Percentiles rank a stretch among this genome's conserved stretches.
phyloP scores from a whole-genome alignment of 1,140 invertebrate genomes.

The Sinella curviseta region DNA sequence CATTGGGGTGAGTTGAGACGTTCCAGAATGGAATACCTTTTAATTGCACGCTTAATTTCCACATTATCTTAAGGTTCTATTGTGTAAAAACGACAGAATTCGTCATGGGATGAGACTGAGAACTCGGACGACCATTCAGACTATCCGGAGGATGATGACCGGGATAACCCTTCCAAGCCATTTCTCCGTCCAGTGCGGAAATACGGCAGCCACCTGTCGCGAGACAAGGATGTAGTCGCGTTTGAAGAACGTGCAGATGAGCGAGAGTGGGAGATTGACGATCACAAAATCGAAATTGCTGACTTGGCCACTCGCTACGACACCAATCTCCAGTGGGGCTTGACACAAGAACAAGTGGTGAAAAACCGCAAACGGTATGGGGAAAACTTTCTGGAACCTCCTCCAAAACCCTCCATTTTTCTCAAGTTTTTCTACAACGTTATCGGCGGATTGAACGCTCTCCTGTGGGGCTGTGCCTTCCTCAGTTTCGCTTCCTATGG shows the following conservation, averaged over 20 bases:
- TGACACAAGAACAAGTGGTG: conserved; percentile 36
- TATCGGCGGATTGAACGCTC: conserved; percentile 39
- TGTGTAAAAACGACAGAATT: background rate
- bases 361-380: conserved; percentile 36
- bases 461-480: conserved; percentile 44
- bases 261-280: conserved; percentile 37
- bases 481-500: conserved; percentile 42
- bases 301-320: conserved; percentile 25
- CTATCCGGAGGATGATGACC: background rate
- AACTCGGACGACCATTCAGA: background rate
- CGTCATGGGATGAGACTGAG: background rate
- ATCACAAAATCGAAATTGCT: conserved; percentile 33
- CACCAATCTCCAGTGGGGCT: conserved; percentile 28
- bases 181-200: background rate
- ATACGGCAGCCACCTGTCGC: background rate
- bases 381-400: conserved; percentile 26
- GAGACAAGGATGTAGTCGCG: background rate
- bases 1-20: background rate
- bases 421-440: conserved; percentile 32
- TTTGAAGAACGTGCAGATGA: background rate
- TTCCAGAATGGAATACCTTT: background rate
- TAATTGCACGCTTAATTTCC: background rate
- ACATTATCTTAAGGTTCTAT: background rate
- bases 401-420: conserved; percentile 33
- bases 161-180: background rate